These are phyloP conservation scores for Theodoxus fluviatilis DNA, from an alignment of 2,888 invertebrate genomes.

Conservation along the genomic window DNA sequence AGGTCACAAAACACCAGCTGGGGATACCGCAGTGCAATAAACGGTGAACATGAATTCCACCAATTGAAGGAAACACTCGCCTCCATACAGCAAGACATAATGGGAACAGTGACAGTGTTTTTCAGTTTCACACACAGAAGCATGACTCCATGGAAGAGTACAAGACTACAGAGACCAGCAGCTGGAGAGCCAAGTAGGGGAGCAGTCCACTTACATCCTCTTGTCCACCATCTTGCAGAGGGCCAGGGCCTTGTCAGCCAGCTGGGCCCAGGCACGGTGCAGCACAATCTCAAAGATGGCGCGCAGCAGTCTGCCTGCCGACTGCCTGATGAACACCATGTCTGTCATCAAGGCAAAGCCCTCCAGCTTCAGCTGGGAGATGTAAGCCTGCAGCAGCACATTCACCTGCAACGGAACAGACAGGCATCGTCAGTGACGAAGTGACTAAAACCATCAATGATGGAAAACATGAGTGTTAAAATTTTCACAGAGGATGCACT, in stretches of 20 bases:
- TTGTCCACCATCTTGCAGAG: slow-evolving; percentile 99
- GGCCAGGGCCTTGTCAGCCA: slow-evolving; percentile 93
- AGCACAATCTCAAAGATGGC: slow-evolving; percentile 98
- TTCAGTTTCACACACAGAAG: neutral
- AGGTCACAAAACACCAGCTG: too few species aligned
- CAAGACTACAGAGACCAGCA: neutral
- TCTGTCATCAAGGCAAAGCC: slow-evolving; percentile 99
- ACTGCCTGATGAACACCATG: slow-evolving; percentile 99
- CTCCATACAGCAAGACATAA: too few species aligned
- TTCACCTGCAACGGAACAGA: slow-evolving; percentile 71
- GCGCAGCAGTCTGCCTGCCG: slow-evolving; percentile 90
- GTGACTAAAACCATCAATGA: neutral
- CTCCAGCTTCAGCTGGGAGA: slow-evolving; percentile 95
- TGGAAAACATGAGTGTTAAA: neutral
- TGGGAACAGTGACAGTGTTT: too few species aligned
- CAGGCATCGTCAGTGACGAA: neutral
- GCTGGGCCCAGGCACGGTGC: slow-evolving; percentile 91
- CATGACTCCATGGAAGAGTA: neutral
- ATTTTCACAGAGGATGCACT: too few species aligned
- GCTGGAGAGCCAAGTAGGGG: too few species aligned
- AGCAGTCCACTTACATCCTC: slow-evolving; percentile 82
- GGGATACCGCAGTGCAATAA: too few species aligned
- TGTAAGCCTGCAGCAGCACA: slow-evolving; percentile 94
- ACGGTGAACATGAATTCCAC: too few species aligned
- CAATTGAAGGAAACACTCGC: too few species aligned